Evolutionary conservation across 1,140 invertebrate species (phyloP), one percentile per base, ranked within the genome.

Genomic region (Aphaenogaster rudis): DNA sequence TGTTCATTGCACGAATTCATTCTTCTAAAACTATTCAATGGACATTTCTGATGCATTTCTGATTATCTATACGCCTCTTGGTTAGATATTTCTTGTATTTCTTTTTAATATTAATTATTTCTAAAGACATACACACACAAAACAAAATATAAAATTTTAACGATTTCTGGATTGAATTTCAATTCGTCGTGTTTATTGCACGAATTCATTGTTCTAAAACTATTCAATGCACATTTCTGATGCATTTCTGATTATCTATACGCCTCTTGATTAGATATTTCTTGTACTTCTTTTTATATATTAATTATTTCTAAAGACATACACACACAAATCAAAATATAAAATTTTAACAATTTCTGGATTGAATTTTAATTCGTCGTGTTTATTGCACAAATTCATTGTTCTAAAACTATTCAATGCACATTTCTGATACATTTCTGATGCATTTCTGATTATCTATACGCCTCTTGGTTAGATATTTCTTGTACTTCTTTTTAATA

Each of bases 281-380:
- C 21, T 21, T 21, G 21, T 21, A 21, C 21, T 21, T 21, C 21
- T 21, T 21, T 21, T 21, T 21, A 21, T 21, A 21, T 21, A 21
- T 21, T 21, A 21, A 21, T 21, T 21, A 21, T 21, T 21, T 21
- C 21, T 21, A 21, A 21, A 21, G 21, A 21, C 21, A 21, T 21
- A 21, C 21, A 21, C 21, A 21, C 21, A 21, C 21, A 21, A 21
- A 21, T 21, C 21, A 21, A 21, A 21, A 21, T 21, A 21, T 21
- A 21, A 21, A 21, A 42, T 33, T 71, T 57, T 54, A 57, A 36
- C 50, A 15, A 21, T 13, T 28, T 21, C 42, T 45, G 48, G 21
- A 54, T 57, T 71, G 21, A 71, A 71, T 48, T 81, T 69, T n/a
- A 52, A 42, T 39, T 67, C 17, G 11, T 64, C 42, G 15, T 39